phyloP scores from a whole-genome alignment of 2,113 vertebrate genomes.

The Saguinus imperator region DNA sequence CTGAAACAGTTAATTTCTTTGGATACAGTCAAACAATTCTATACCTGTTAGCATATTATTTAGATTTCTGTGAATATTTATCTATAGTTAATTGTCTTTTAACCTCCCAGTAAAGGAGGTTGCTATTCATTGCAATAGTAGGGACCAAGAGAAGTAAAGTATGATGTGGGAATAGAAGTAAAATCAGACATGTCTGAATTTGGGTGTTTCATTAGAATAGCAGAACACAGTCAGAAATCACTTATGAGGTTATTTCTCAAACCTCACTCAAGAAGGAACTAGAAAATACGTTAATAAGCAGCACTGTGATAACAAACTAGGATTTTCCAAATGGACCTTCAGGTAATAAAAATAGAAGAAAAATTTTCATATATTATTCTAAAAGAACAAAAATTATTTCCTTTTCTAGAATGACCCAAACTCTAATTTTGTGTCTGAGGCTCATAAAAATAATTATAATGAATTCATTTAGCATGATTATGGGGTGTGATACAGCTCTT shows the following conservation, averaged over 20 bases:
- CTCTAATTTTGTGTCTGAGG: slow-evolving; percentile 45
- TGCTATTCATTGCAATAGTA: not conserved
- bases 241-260: not conserved
- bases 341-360: not conserved
- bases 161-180: not conserved
- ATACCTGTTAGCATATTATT: not conserved
- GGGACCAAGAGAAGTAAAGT: not conserved
- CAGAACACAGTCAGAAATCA: not conserved
- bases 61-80: not conserved
- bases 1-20: not conserved
- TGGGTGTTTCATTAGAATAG: not conserved
- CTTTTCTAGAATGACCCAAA: slow-evolving; percentile 49
- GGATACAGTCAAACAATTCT: not conserved
- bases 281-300: not conserved
- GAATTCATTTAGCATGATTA: slow-evolving; percentile 60
- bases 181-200: not conserved
- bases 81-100: not conserved
- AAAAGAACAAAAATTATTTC: not conserved
- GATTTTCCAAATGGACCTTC: slow-evolving; percentile 9
- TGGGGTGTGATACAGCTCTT: slow-evolving; percentile 35
- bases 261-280: not conserved
- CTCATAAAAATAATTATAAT: slow-evolving; percentile 63
- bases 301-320: not conserved
- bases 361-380: slow-evolving; percentile 8
- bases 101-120: not conserved